Evolutionary conservation across 2,888 invertebrate species (phyloP).

Genomic region (Polymixis flavicincta): DNA sequence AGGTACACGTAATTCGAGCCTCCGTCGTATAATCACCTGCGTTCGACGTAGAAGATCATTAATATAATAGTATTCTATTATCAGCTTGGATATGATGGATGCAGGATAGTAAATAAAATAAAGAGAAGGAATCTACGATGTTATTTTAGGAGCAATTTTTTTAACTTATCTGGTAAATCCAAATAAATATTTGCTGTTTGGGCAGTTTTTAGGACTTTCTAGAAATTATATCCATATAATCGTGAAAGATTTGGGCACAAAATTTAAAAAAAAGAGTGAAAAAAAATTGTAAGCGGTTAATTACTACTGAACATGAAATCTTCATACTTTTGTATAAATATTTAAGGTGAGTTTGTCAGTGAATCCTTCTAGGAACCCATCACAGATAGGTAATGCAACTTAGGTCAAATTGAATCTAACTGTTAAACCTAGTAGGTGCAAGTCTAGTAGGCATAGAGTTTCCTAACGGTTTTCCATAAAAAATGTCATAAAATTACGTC

Average conservation of each 20-base stretch:
- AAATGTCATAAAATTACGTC: too few species aligned
- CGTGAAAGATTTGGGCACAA: neutral
- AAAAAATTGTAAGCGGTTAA: neutral
- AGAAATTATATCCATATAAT: neutral
- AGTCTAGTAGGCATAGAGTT: too few species aligned
- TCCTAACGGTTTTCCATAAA: too few species aligned
- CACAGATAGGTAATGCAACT: neutral
- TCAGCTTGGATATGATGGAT: slow-evolving; percentile 51
- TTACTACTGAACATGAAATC: neutral
- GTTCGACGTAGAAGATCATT: slow-evolving; percentile 70
- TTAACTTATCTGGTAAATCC: too few species aligned
- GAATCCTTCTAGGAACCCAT: neutral
- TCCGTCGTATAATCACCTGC: slow-evolving; percentile 71
- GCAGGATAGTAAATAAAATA: neutral
- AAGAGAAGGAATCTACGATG: neutral
- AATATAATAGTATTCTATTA: slow-evolving; percentile 70
- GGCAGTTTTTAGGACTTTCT: neutral
- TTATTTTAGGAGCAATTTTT: neutral
- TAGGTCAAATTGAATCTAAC: too few species aligned
- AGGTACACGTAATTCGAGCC: slow-evolving; percentile 70
- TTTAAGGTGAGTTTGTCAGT: neutral
- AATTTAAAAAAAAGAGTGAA: neutral
- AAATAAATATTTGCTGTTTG: too few species aligned
- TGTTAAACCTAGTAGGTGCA: too few species aligned
- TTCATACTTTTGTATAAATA: neutral